These are phyloP conservation scores for Chrosomus eos DNA, from an alignment of 2,797 vertebrate species.

Conservation along the genomic window DNA sequence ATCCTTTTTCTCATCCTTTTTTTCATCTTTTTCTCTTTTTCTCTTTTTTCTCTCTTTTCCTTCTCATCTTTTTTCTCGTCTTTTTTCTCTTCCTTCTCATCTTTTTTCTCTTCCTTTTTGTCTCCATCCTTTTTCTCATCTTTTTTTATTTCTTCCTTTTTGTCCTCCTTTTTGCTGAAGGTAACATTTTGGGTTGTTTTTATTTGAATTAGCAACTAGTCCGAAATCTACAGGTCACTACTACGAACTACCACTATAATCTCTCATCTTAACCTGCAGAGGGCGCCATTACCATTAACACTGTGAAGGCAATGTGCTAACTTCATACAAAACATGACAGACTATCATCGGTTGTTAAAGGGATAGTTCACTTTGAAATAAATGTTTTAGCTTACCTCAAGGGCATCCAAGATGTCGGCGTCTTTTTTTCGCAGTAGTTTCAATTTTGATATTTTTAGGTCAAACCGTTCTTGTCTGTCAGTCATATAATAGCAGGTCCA, in stretches of 20 bases:
- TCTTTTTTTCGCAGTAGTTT: no score
- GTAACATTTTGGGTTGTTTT: constrained; percentile 65
- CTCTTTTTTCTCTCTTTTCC: constrained; percentile 65
- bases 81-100: constrained; percentile 59
- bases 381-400: no score
- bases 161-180: constrained; percentile 81
- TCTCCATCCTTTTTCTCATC: constrained; percentile 62
- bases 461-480: no score
- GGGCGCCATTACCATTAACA: constrained; percentile 40
- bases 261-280: constrained; percentile 40
- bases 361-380: no score
- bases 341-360: neutral
- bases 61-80: constrained; percentile 66
- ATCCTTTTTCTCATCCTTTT: constrained; percentile 80
- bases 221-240: constrained; percentile 33
- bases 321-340: neutral
- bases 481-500: no score
- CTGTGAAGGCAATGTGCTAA: neutral
- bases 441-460: no score
- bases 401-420: no score
- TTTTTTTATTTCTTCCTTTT: constrained; percentile 76
- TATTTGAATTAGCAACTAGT: constrained; percentile 12
- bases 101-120: constrained; percentile 67
- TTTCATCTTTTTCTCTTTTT: constrained; percentile 64
- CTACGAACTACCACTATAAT: constrained; percentile 5